phyloP scores from a whole-genome alignment of 2,888 invertebrate species.

The Diaperis boleti region DNA sequence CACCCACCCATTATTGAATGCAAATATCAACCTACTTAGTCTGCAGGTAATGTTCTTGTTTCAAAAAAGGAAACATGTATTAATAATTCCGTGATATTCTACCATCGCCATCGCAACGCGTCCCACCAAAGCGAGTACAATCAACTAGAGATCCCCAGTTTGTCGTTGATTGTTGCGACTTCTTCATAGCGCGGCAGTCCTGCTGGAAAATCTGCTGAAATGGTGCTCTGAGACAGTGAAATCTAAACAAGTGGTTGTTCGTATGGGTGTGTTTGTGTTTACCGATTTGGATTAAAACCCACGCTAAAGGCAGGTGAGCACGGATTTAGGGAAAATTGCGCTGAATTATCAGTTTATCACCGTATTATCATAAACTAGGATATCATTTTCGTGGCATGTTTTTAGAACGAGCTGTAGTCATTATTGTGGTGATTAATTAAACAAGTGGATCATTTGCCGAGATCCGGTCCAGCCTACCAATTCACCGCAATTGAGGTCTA shows the following conservation, averaged over 20 bases:
- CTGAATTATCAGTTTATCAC: constrained; percentile 19
- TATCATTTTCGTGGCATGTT: constrained; percentile 29
- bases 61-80: constrained; percentile 32
- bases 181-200: constrained; percentile 13
- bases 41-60: too few species aligned
- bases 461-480: constrained; percentile 39
- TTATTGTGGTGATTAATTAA: constrained; percentile 38
- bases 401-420: constrained; percentile 30
- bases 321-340: background rate
- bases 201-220: constrained; percentile 16
- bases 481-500: background rate
- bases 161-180: constrained; percentile 10
- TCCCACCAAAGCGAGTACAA: constrained; percentile 31
- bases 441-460: constrained; percentile 35
- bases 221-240: constrained; percentile 2
- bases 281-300: constrained; percentile 1
- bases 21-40: constrained; percentile 20
- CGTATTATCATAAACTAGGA: constrained; percentile 16
- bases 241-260: constrained; percentile 8
- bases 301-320: constrained; percentile 6
- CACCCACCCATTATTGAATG: constrained; percentile 15
- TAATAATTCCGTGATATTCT: constrained; percentile 15
- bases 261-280: background rate
- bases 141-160: constrained; percentile 10
- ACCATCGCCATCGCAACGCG: constrained; percentile 34